These are phyloP conservation scores for Serilophus lunatus DNA, from an alignment of 2,113 vertebrate genomes.

Conservation along the genomic window DNA sequence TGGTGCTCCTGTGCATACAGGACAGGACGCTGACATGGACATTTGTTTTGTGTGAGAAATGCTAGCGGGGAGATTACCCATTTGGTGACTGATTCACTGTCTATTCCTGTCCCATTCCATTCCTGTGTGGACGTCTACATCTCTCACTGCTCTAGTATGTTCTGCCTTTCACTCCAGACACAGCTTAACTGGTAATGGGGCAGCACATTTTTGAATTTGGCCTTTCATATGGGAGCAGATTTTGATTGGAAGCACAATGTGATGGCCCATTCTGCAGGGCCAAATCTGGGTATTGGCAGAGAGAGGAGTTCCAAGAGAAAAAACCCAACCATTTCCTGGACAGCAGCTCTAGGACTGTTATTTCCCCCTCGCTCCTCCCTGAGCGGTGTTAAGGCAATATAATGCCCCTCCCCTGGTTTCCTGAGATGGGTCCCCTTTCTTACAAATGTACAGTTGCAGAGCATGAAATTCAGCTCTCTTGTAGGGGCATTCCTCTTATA, in stretches of 20 bases:
- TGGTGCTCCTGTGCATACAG: not conserved
- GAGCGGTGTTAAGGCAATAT: not conserved
- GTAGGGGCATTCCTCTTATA: not conserved
- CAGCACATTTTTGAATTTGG: not conserved
- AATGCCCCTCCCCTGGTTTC: not conserved
- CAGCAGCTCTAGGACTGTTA: not conserved
- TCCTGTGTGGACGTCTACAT: not conserved
- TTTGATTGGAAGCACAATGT: not conserved
- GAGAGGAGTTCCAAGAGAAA: not conserved
- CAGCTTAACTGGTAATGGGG: not conserved
- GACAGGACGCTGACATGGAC: not conserved
- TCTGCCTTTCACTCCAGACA: not conserved
- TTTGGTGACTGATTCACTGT: conserved; percentile 11
- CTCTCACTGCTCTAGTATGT: not conserved
- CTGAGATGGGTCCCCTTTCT: not conserved
- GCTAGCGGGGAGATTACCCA: not conserved
- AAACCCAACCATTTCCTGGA: not conserved
- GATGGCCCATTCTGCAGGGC: not conserved
- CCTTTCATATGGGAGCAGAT: not conserved
- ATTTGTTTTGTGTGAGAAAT: not conserved
- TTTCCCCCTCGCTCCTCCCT: not conserved
- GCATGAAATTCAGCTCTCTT: not conserved
- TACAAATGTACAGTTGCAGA: not conserved
- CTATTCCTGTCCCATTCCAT: not conserved
- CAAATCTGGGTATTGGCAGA: not conserved